Conservation (phyloP, 2,888 invertebrate genomes). For the Altica lythri region DNA sequence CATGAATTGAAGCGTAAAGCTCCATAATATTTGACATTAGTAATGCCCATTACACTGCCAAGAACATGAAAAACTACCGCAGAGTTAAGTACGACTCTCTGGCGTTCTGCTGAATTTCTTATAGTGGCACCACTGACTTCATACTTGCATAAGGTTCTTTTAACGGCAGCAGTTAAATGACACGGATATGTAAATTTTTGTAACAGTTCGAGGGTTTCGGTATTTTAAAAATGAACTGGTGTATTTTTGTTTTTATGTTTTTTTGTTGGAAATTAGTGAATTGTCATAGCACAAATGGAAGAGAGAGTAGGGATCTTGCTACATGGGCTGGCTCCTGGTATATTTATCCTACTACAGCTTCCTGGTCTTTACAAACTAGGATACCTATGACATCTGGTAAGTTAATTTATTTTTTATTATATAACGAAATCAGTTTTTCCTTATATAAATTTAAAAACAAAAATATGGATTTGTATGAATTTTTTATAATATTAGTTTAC, state of each 20-base stretch:
- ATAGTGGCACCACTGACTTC: slow-evolving; percentile 38
- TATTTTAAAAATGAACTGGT: slow-evolving; percentile 37
- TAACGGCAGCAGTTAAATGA: slow-evolving; percentile 21
- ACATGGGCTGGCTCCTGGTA: slow-evolving; percentile 46
- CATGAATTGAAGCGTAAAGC: slow-evolving; percentile 54
- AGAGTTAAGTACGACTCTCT: slow-evolving; percentile 15
- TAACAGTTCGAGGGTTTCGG: slow-evolving; percentile 22
- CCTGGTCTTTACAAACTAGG: slow-evolving; percentile 50
- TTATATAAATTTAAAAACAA: too few species aligned
- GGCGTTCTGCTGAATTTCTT: slow-evolving; percentile 17
- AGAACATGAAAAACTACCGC: slow-evolving; percentile 43
- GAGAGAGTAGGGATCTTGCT: slow-evolving; percentile 36
- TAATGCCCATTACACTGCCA: slow-evolving; percentile 46
- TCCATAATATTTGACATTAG: slow-evolving; percentile 55
- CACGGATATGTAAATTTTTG: slow-evolving; percentile 26
- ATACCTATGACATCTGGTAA: slow-evolving; percentile 52
- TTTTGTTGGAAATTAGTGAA: slow-evolving; percentile 23
- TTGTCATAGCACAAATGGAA: slow-evolving; percentile 25
- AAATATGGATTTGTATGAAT: too few species aligned
- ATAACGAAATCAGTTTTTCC: too few species aligned
- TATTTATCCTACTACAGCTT: slow-evolving; percentile 44
- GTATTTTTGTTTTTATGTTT: slow-evolving; percentile 29
- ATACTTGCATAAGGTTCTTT: slow-evolving; percentile 15
- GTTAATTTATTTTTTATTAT: not conserved
- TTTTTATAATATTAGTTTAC: too few species aligned